A percentile compares a stretch with the other conserved stretches of the same genome.
phyloP scores from a whole-genome alignment of 2,888 invertebrate genomes.

The Rhingia rostrata region DNA sequence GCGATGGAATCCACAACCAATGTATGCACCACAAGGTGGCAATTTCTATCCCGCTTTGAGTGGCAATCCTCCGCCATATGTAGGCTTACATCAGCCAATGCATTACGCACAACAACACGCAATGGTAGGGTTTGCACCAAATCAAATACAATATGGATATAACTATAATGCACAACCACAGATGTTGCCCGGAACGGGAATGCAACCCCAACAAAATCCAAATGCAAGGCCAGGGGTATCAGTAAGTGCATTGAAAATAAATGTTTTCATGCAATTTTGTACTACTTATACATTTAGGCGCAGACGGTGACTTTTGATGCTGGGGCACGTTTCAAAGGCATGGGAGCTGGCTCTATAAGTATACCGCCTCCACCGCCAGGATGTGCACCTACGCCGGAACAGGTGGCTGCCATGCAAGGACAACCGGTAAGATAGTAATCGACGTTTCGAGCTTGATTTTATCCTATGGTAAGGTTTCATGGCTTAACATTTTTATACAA shows the following conservation, averaged over 20 bases:
- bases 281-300: background rate
- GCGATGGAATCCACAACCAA: conserved; percentile 71
- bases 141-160: conserved; percentile 41
- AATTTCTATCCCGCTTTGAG: conserved; percentile 50
- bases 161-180: conserved; percentile 52
- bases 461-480: too few relatives aligned
- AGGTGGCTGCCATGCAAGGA: conserved; percentile 81
- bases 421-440: conserved; percentile 77
- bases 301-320: conserved; percentile 75
- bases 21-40: conserved; percentile 37
- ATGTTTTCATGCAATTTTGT: conserved; percentile 1
- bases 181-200: conserved; percentile 35
- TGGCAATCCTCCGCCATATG: conserved; percentile 75
- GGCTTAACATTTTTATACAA: too few relatives aligned
- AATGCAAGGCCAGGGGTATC: conserved; percentile 34
- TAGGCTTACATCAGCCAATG: conserved; percentile 77
- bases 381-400: conserved; percentile 81
- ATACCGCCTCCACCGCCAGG: conserved; percentile 83
- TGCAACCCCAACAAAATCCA: conserved; percentile 36
- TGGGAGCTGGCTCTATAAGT: conserved; percentile 77
- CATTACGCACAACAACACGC: conserved; percentile 66
- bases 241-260: conserved; percentile 2
- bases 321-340: conserved; percentile 75
- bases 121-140: conserved; percentile 39
- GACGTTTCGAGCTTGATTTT: background rate